phyloP scores from a whole-genome alignment of 2,113 vertebrate genomes.

The Xiphophorus hellerii region DNA sequence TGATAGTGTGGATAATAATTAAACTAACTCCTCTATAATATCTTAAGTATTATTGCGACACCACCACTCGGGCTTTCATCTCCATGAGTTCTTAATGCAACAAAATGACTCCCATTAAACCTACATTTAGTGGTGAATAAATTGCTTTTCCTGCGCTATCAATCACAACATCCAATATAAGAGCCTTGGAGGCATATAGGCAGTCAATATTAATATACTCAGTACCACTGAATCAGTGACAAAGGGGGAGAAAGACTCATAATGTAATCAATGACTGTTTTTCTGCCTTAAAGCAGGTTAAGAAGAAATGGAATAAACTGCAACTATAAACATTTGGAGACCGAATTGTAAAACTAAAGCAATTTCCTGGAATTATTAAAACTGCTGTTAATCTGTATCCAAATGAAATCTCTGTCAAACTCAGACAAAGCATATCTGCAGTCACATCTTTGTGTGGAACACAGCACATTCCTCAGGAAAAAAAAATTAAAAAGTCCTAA shows the following conservation, averaged over 20 bases:
- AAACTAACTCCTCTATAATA: slow-evolving; percentile 48
- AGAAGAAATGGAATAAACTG: slow-evolving; percentile 45
- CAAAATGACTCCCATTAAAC: slow-evolving; percentile 75
- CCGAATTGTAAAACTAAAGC: slow-evolving; percentile 16
- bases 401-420: slow-evolving; percentile 18
- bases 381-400: slow-evolving; percentile 18
- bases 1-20: slow-evolving; percentile 28
- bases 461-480: slow-evolving; percentile 36
- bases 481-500: slow-evolving; percentile 38
- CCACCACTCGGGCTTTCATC: slow-evolving; percentile 49
- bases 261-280: slow-evolving; percentile 65
- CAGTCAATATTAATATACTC: slow-evolving; percentile 83
- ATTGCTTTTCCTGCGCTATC: slow-evolving; percentile 74
- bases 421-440: slow-evolving; percentile 4
- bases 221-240: slow-evolving; percentile 53
- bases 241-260: slow-evolving; percentile 48
- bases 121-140: slow-evolving; percentile 71
- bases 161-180: slow-evolving; percentile 69
- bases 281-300: slow-evolving; percentile 45
- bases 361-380: slow-evolving; percentile 37
- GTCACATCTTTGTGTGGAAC: slow-evolving; percentile 27
- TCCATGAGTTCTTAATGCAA: slow-evolving; percentile 62
- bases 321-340: slow-evolving; percentile 16
- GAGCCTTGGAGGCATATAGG: slow-evolving; percentile 61
- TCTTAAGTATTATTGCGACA: slow-evolving; percentile 48